phyloP scores from a whole-genome alignment of 2,113 vertebrate species.

The Myotis davidii region DNA sequence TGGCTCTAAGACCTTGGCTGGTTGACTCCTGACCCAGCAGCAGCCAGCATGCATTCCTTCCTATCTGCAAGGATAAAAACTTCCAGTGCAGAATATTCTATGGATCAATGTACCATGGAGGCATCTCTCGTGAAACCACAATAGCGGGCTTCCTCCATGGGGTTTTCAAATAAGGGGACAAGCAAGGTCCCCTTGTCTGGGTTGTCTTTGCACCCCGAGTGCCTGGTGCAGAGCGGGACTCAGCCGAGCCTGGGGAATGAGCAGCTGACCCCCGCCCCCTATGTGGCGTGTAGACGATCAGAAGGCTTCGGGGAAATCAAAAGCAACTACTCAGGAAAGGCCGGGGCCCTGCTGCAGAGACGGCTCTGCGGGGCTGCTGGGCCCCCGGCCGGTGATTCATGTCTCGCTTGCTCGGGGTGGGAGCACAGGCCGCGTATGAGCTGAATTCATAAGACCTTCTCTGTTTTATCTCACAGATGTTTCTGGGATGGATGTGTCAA shows the following conservation, averaged over 20 bases:
- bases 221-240: not conserved
- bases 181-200: not conserved
- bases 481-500: conserved; percentile 77
- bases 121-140: not conserved
- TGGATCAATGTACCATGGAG: not conserved
- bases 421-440: conserved; percentile 50
- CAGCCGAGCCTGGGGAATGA: not conserved
- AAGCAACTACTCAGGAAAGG: conserved; percentile 71
- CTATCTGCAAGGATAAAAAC: not conserved
- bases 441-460: conserved; percentile 77
- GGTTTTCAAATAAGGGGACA: not conserved
- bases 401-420: conserved; percentile 60
- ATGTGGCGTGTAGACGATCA: conserved; percentile 48
- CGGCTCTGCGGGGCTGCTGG: conserved; percentile 30
- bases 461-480: conserved; percentile 83
- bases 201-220: not conserved
- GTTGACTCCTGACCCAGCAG: not conserved
- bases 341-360: conserved; percentile 60
- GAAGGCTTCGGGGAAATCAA: conserved; percentile 70
- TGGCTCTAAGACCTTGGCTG: not conserved
- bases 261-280: not conserved
- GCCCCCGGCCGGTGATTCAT: conserved; percentile 72
- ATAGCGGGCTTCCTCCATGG: not conserved
- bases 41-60: not conserved
- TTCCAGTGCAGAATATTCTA: not conserved